Evolutionary conservation across 2,888 invertebrate genomes (phyloP), one percentile per base, ranked within the genome.

Genomic region (Pomacea canaliculata): DNA sequence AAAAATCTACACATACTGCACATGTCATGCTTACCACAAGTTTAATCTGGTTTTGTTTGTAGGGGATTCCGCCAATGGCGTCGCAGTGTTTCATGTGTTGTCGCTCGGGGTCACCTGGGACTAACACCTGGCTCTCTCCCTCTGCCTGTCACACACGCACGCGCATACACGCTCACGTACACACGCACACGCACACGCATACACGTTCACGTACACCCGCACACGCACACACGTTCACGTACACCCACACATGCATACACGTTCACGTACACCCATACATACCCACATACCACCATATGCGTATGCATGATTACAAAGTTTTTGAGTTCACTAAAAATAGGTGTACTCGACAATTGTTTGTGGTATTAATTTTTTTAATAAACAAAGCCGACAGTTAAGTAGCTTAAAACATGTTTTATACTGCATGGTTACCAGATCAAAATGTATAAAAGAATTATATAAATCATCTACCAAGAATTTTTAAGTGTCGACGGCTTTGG

Each of bases 71-170:
- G 0, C 68, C 68, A 4, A 27, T 12, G 9, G 27, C 19, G 12
- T 27, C 37, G 48, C 68, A 68, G 4, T 27, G 51, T 37, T 12
- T 19, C 37, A 68, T 68, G 48, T 68, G 68, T 12, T 68, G 37
- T 68, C 68, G 4, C 37, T 68, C 68, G 4, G 48, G 68, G 68
- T 68, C 68, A 10, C 68, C 68, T 46, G 68, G 37, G 12, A 68
- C 68, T 12, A 68, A 46, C 37, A 68, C 68, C 12, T 27, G 49
- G 13, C 48, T 68, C 37, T 68, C 37, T 68, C 68, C 68, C 48
- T 68, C 68, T 13, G 68, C 68, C 68, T 68, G 68, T 68, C 19
- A 27, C 8, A 56, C 59, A 59, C 37, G 16, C 9, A 27, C 59
- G 56, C 59, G 59, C 27, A 27, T 13, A 37, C 27, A 59, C 37